A percentile compares a stretch with the other conserved stretches of the same genome.
Evolutionary conservation across 2,888 invertebrate genomes (phyloP).

Genomic region (Conistra vaccinii): DNA sequence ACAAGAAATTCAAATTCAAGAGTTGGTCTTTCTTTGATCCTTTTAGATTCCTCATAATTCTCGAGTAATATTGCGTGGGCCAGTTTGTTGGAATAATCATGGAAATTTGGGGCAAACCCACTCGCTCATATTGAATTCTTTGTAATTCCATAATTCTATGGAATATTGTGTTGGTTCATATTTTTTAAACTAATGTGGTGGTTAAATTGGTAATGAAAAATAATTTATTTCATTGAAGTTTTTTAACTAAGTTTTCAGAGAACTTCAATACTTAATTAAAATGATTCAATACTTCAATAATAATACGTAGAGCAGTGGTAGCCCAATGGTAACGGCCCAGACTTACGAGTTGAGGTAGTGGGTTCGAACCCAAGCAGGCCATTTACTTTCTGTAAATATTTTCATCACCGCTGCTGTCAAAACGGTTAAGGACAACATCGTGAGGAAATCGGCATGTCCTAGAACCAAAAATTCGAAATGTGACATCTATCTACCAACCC

Average conservation of each 20-base stretch:
- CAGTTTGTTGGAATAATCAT: conserved; percentile 49
- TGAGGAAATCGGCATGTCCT: too few species aligned
- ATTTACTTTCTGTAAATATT: too few species aligned
- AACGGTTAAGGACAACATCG: too few species aligned
- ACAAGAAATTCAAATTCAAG: conserved; percentile 37
- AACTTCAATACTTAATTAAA: not conserved
- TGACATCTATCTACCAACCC: too few species aligned
- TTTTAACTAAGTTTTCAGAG: not conserved
- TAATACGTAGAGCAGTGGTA: too few species aligned
- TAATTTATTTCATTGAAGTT: not conserved
- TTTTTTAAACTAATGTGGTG: conserved; percentile 4
- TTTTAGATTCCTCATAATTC: conserved; percentile 52
- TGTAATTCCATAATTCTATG: conserved; percentile 14
- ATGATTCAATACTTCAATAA: not conserved
- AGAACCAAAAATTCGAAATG: too few species aligned
- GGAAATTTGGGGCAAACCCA: conserved; percentile 32
- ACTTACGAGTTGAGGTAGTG: too few species aligned
- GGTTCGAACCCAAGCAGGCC: too few species aligned
- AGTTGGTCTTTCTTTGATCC: conserved; percentile 59
- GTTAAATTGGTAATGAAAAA: not conserved
- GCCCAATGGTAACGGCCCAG: too few species aligned
- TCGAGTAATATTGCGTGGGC: conserved; percentile 55
- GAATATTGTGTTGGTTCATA: not conserved
- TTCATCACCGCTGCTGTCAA: too few species aligned
- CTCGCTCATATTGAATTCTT: conserved; percentile 42